Evolutionary conservation across 2,113 vertebrate species (phyloP).

Genomic region (Heloderma charlesbogerti): DNA sequence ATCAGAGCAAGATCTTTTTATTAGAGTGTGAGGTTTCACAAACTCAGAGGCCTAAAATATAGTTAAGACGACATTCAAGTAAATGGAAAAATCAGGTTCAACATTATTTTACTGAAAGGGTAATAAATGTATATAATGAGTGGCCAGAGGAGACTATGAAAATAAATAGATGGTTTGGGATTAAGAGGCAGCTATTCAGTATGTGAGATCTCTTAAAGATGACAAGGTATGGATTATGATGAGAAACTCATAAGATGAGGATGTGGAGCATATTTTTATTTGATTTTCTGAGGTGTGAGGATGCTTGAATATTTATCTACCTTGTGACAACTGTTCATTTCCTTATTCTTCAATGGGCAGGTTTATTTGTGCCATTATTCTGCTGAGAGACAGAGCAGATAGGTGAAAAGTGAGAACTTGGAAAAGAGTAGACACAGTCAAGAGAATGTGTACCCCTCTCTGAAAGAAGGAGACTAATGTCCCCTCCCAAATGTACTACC

Average conservation of each 20-base stretch:
- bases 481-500: background rate
- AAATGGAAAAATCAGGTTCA: slow-evolving; percentile 29
- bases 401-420: background rate
- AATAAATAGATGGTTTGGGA: slow-evolving; percentile 45
- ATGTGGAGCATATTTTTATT: slow-evolving; percentile 28
- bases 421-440: background rate
- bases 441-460: background rate
- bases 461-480: background rate
- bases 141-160: slow-evolving; percentile 16
- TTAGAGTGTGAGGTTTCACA: slow-evolving; percentile 18
- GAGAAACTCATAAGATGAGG: slow-evolving; percentile 4
- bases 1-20: slow-evolving; percentile 59
- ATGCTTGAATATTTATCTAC: slow-evolving; percentile 24
- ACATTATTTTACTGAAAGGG: slow-evolving; percentile 25
- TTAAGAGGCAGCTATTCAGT: slow-evolving; percentile 57
- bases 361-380: slow-evolving; percentile 27
- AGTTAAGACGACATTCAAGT: slow-evolving; percentile 36
- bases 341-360: background rate
- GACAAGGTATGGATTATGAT: background rate
- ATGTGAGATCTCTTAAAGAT: slow-evolving; percentile 1
- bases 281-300: slow-evolving; percentile 21
- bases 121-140: slow-evolving; percentile 27
- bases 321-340: slow-evolving; percentile 34
- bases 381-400: background rate
- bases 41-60: slow-evolving; percentile 53